Evolutionary conservation across 2,797 vertebrate species (phyloP), one percentile per base, ranked within the genome.

Genomic region (Lates japonicus): DNA sequence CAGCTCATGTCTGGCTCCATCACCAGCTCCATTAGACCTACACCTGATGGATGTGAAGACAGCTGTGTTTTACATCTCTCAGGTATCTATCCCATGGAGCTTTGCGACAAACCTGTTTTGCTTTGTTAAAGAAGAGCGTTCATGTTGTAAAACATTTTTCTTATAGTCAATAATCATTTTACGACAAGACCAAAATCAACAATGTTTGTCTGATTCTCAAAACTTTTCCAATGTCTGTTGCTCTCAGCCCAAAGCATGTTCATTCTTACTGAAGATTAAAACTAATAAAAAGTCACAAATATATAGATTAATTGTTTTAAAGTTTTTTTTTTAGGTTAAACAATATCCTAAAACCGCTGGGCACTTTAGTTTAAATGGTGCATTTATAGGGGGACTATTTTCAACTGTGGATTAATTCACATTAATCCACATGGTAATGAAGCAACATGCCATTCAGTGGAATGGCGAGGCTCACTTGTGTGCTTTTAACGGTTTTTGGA

Each of bases 21-120:
- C 93, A 99, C 98, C 95, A 99, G 93, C 95, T 99, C 98, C 95
- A 99, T 97, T 88, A 99, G 97, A 86, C 97, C 98, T 0, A 99
- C 95, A 87, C 98, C 98, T 99, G 92, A 88, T 46, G 67, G 70
- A 91, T 29, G 64, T 20, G 78, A 62, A 82, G 48, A 73, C 58
- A 88, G 64, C 67, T 33, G 68, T 51, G 86, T 54, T 86, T 77
- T 54, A 83, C 65, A 84, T 76, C 80, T 73, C 63, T 33, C n/a
- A 44, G 63, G 25, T 37, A 35, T 67, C 29, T 1, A 42, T 57
- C 62, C 55, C 55, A 60, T 31, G 59, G 5, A 74, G 60, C 59
- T 67, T 61, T 48, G 54, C 20, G 42, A 46, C 60, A 71, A 78
- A 73, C 65, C 37, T 49, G 11, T 41, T 33, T 37, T 2, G 29